Base-by-base conservation (phyloP, 1,140 invertebrate genomes). In the Drosophila trapezifrons region DNA sequence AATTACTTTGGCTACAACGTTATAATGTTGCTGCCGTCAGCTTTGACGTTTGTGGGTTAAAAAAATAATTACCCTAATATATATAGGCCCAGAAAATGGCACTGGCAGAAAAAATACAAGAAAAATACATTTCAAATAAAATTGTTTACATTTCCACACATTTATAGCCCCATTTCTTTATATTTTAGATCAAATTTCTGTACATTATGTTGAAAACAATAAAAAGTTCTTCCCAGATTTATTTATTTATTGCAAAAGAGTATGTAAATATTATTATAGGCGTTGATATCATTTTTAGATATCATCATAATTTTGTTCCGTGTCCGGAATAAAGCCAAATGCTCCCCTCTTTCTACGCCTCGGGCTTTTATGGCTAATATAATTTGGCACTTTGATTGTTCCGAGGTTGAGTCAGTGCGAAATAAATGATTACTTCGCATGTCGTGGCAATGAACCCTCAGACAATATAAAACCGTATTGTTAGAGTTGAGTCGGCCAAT, bases 31-130 rank as follows among this genome's bases (percentile, higher is more conserved):
- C 10, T 47, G 18, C 40, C 38, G 27, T 38, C 60, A 25, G 76
- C 84, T 84, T 80, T 87, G 83, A 84, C 83, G 86, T 87, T 86
- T 86, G 66, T 87, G 83, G 76, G 83, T 76, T 86, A 81, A 65
- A 75, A 80, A 82, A 74, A 73, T 74, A 87, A 87, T 80, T 87
- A 87, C 52, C 63, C 70, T 65, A 72, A 67, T 86, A 85, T 78
- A 75, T 78, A 67, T 86, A 77, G 54, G 54, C 43, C n/a, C 37
- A 10, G 25, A 4, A 20, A 59, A 51, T 18, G 32, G 49, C 32
- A 49, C 25, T 32, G 62, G 1, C 38, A 64, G 9, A 58, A 57
- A 45, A 10, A 15, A 56, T n/a, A 13, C 8, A 43, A 42, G 52
- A 40, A 22, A 47, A 25, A 10, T 10, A 32, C 10, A 32, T 32